A percentile compares a stretch with the other conserved stretches of the same genome.
These are phyloP conservation scores for Heterodera carotae DNA, from an alignment of 1,140 invertebrate species.

Conservation along the genomic window DNA sequence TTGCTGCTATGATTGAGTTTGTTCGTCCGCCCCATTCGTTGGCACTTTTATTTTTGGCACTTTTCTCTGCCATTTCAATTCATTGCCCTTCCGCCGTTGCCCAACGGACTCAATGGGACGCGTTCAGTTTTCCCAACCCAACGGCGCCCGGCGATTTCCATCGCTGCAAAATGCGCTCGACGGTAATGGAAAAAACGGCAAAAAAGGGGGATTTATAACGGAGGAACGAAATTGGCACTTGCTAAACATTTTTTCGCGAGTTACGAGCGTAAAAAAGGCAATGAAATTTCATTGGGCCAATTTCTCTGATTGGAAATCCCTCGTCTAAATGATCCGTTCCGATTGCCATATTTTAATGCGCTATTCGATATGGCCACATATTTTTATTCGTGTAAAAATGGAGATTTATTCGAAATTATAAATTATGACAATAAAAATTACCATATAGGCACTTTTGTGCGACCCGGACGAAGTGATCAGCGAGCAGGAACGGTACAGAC, in stretches of 20 bases:
- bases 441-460: slow-evolving; percentile 46
- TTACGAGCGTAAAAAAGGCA: no score
- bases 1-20: neutral
- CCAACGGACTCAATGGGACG: slow-evolving; percentile 49
- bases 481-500: slow-evolving; percentile 55
- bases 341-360: no score
- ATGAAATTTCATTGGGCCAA: no score
- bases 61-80: neutral
- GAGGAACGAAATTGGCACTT: no score
- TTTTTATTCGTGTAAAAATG: no score
- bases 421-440: no score
- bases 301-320: no score
- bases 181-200: neutral
- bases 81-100: neutral
- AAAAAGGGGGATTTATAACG: no score
- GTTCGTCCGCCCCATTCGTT: neutral
- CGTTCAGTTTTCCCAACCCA: slow-evolving; percentile 58
- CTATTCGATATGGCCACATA: no score
- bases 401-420: no score
- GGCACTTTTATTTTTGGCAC: neutral
- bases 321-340: no score
- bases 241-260: no score
- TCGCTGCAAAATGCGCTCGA: slow-evolving; percentile 58
- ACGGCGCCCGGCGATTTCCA: slow-evolving; percentile 35
- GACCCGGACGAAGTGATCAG: slow-evolving; percentile 59